Percentiles rank a stretch among this genome's conserved stretches.
phyloP scores from a whole-genome alignment of 53 echinoderm and acorn worm genomes.

The Paracentrotus lividus region DNA sequence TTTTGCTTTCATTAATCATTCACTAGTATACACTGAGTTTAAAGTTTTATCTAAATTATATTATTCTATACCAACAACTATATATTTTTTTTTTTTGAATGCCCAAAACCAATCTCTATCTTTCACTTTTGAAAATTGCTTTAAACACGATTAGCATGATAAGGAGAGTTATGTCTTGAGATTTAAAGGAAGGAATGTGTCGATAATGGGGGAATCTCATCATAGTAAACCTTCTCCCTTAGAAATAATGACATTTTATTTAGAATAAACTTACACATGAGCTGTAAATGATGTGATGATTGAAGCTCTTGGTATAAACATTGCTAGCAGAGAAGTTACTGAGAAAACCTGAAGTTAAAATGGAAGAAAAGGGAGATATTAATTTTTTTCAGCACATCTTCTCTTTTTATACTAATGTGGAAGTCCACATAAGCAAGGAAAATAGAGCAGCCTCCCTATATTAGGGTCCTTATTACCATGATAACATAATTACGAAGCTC shows the following conservation, averaged over 20 bases:
- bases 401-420: not conserved
- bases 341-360: conserved; percentile 84
- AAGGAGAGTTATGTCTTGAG: too few species aligned
- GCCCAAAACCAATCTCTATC: too few species aligned
- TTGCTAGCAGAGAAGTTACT: conserved; percentile 78
- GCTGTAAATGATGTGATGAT: conserved; percentile 89
- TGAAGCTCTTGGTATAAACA: conserved; percentile 88
- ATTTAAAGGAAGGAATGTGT: too few species aligned
- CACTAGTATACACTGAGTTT: too few species aligned
- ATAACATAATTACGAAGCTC: too few species aligned
- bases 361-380: not conserved
- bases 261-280: conserved; percentile 96
- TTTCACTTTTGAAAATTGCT: too few species aligned
- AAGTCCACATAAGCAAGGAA: not conserved
- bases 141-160: too few species aligned
- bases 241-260: too few species aligned
- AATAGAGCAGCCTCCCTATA: not conserved
- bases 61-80: not conserved
- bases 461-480: not conserved
- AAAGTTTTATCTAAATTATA: not conserved
- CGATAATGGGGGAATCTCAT: too few species aligned
- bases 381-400: not conserved
- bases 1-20: not conserved
- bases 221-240: too few species aligned
- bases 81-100: not conserved